phyloP scores from a whole-genome alignment of 2,113 vertebrate species.

The Herpailurus yagouaroundi region DNA sequence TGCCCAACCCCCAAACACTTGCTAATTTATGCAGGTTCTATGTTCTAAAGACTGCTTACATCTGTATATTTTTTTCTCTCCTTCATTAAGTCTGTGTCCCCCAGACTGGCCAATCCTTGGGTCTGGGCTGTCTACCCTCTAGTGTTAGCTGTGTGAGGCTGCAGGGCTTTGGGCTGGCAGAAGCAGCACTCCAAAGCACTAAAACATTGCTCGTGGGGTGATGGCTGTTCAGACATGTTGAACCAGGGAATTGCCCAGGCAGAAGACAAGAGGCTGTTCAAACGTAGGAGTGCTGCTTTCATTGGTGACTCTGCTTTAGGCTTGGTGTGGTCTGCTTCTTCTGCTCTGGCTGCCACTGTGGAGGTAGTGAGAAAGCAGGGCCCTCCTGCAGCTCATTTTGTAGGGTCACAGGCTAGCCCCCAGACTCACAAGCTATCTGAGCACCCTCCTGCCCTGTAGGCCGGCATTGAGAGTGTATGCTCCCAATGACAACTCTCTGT shows the following conservation, averaged over 20 bases:
- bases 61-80: not conserved
- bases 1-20: not conserved
- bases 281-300: not conserved
- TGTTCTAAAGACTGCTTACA: not conserved
- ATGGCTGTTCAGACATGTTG: not conserved
- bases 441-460: not conserved
- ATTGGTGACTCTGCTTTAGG: not conserved
- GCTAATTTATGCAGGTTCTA: not conserved
- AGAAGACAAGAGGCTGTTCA: not conserved
- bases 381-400: not conserved
- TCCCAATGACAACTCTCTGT: not conserved
- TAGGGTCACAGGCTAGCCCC: not conserved
- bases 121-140: not conserved
- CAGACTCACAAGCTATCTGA: not conserved
- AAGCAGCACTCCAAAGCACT: not conserved
- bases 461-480: not conserved
- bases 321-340: not conserved
- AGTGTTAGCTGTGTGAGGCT: not conserved
- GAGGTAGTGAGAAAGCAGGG: not conserved
- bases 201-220: not conserved
- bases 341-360: rapidly evolving
- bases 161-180: not conserved
- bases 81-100: not conserved
- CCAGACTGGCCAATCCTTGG: not conserved
- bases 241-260: not conserved